Conservation (phyloP, 2,888 invertebrate genomes). For the Seira musarum region DNA sequence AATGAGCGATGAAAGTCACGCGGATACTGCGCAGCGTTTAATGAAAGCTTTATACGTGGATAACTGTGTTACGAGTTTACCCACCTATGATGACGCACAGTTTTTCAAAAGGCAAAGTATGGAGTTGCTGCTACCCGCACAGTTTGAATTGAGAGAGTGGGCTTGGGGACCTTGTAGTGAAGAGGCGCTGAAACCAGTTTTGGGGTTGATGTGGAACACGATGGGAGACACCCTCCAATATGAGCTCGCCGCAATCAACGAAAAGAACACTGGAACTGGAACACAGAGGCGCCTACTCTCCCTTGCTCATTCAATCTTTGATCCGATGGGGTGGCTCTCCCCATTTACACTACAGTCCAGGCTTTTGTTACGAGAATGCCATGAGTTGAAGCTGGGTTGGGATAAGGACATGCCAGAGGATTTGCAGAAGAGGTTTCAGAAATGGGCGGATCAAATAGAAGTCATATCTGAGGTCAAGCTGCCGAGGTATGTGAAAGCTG, state of each 20-base stretch:
- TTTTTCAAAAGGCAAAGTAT: background rate
- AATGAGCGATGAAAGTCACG: background rate
- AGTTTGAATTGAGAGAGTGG: background rate
- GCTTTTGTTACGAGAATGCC: background rate
- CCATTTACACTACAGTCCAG: background rate
- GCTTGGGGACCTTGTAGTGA: background rate
- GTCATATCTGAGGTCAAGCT: background rate
- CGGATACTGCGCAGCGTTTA: background rate
- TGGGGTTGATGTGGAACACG: conserved; percentile 22
- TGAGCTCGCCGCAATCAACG: background rate
- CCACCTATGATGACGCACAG: background rate
- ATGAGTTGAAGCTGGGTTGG: background rate
- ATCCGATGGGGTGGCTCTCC: conserved; percentile 17
- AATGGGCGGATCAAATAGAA: background rate
- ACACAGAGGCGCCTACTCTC: background rate
- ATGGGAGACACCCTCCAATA: background rate
- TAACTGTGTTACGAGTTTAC: background rate
- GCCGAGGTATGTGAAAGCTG: background rate
- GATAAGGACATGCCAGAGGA: background rate
- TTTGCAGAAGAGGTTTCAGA: background rate
- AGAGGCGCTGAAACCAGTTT: background rate
- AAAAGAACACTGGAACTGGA: background rate
- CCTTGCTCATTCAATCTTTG: background rate
- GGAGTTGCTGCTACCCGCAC: background rate
- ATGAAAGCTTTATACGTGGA: background rate